Percentiles rank a stretch among this genome's conserved stretches.
phyloP scores from a whole-genome alignment of 2,797 vertebrate genomes.

The Pseudochaenichthys georgianus region DNA sequence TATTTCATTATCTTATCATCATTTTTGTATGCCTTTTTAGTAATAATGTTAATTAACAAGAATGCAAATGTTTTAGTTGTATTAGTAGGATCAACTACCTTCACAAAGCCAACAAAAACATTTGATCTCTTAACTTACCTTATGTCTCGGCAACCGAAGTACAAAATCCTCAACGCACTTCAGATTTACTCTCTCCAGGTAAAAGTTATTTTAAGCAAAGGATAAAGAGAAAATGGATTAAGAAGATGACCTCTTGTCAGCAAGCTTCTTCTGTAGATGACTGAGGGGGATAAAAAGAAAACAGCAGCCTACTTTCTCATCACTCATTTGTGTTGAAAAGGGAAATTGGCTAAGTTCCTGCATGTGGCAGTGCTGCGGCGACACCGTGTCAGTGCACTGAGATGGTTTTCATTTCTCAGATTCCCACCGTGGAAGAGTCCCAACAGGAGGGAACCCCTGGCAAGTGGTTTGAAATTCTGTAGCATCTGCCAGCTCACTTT shows the following conservation, averaged over 20 bases:
- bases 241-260: conserved; percentile 37
- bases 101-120: background rate
- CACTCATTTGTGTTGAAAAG: conserved; percentile 63
- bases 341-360: conserved; percentile 54
- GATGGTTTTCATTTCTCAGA: conserved; percentile 63
- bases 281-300: conserved; percentile 4
- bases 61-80: background rate
- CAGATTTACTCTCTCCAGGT: conserved; percentile 14
- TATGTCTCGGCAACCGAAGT: conserved; percentile 25
- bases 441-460: conserved; percentile 54
- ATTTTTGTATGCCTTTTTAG: background rate
- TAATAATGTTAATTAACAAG: background rate
- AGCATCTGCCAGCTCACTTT: conserved; percentile 49
- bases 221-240: conserved; percentile 10
- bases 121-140: conserved; percentile 59
- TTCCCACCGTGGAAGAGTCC: conserved; percentile 62
- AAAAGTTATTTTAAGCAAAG: conserved; percentile 25
- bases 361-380: conserved; percentile 26
- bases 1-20: conserved; percentile 2
- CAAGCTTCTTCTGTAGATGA: conserved; percentile 34
- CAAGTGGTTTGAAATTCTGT: conserved; percentile 62
- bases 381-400: conserved; percentile 45
- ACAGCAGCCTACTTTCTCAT: conserved; percentile 53
- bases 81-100: background rate
- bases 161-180: conserved; percentile 20